Conservation (phyloP, 2,888 invertebrate species). For the Serrognathus titanus region DNA sequence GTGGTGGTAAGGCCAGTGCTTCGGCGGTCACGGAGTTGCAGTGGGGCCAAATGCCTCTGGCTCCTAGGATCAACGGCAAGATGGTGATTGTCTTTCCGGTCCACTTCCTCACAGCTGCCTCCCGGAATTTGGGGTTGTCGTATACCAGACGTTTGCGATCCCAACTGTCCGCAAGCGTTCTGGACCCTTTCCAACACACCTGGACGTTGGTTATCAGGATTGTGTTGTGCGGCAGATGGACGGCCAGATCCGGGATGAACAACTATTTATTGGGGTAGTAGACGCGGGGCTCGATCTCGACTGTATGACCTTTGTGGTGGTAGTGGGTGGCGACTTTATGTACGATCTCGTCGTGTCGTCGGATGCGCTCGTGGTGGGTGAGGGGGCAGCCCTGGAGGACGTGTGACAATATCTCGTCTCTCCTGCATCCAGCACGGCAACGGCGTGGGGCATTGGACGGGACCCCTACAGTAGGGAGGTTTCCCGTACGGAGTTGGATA, state of each 20-base stretch:
- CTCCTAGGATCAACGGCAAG: constrained; percentile 15
- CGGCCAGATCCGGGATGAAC: constrained; percentile 25
- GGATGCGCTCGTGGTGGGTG: constrained; percentile 17
- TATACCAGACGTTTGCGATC: constrained; percentile 10
- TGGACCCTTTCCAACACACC: constrained; percentile 20
- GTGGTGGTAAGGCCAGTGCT: too few species aligned
- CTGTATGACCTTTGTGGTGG: constrained; percentile 4
- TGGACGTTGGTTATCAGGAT: constrained; percentile 14
- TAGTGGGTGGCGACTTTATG: constrained; percentile 21
- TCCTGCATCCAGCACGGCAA: constrained; percentile 16
- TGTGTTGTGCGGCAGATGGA: constrained; percentile 8
- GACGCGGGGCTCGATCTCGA: constrained; percentile 27
- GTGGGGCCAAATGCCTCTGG: constrained; percentile 16
- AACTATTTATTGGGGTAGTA: constrained; percentile 22
- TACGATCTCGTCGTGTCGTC: constrained; percentile 23
- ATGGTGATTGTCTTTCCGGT: neutral
- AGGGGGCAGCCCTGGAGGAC: constrained; percentile 19
- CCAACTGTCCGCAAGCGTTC: constrained; percentile 8
- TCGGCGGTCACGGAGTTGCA: neutral
- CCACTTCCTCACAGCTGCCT: constrained; percentile 1
- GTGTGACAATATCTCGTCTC: constrained; percentile 19
- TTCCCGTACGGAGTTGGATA: constrained; percentile 15
- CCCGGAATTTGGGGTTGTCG: constrained; percentile 7
- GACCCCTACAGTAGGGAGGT: constrained; percentile 17
- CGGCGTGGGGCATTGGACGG: constrained; percentile 13